These are phyloP conservation scores for Grapholita molesta DNA, from an alignment of 1,140 invertebrate genomes.

Conservation along the genomic window DNA sequence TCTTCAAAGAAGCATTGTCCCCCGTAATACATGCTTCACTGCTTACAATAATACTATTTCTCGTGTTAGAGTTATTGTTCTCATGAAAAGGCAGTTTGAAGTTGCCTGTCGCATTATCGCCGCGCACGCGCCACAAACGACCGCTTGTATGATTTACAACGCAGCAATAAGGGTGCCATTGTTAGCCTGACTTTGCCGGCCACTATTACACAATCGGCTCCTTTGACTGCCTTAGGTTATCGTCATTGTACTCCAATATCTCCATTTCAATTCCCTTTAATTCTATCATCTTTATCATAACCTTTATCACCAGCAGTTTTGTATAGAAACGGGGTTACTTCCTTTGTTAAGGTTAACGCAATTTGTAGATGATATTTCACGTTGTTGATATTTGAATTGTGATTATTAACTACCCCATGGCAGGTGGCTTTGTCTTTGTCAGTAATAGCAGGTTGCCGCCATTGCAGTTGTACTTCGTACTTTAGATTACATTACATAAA, in stretches of 20 bases:
- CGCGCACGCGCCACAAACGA: constrained; percentile 59
- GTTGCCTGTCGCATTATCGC: constrained; percentile 25
- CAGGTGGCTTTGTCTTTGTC: background rate
- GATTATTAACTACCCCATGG: constrained; percentile 2
- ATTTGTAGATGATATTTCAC: constrained; percentile 50
- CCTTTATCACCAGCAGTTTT: background rate
- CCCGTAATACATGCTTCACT: constrained; percentile 35
- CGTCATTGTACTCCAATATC: constrained; percentile 21
- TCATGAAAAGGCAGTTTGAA: constrained; percentile 15
- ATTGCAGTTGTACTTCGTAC: background rate
- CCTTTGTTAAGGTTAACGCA: constrained; percentile 21
- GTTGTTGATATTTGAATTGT: constrained; percentile 45
- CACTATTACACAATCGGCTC: constrained; percentile 51
- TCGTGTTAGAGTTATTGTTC: constrained; percentile 25
- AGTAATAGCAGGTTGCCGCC: background rate
- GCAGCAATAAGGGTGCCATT: constrained; percentile 52
- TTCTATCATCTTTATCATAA: background rate
- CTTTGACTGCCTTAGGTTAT: constrained; percentile 57
- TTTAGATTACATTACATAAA: constrained; percentile 3
- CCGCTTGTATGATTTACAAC: constrained; percentile 60
- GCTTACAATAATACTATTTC: constrained; percentile 28
- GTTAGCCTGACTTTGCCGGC: constrained; percentile 46
- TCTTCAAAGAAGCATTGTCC: constrained; percentile 45
- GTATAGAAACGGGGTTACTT: constrained; percentile 19
- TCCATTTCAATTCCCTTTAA: background rate